Evolutionary conservation across 2,888 invertebrate species (phyloP), one percentile per base, ranked within the genome.

Genomic region (Amphipyra berbera): DNA sequence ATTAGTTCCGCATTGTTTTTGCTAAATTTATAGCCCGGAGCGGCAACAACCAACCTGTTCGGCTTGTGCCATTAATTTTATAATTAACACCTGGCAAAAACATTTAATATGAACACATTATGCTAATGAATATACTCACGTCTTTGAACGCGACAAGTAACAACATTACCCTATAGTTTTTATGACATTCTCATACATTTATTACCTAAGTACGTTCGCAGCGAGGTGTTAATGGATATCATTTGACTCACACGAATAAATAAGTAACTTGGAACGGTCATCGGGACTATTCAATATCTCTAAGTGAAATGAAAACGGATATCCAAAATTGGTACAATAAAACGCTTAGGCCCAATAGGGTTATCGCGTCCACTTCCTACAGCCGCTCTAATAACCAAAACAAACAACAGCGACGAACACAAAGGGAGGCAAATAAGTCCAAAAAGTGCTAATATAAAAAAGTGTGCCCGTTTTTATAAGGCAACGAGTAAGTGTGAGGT

Each of bases 381-480:
- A 90, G 90, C 81, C 89, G 86, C 88, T 83, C 90, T 92, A 93
- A 94, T 94, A 93, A 93, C 93, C 91, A 93, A 95, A 95, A 95
- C 94, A 95, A 95, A 94, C 94, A 94, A 89, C 87, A 80, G 85
- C 88, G 87, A 89, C 86, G 82, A 84, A 88, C 91, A 94, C 94
- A 94, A 94, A 93, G 87, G 88, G 86, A 90, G 88, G 88, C 89
- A 93, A 93, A 94, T 91, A 92, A 92, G 90, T 86, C 90, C 90
- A 92, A 94, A 94, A 94, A 94, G 93, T 90, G 90, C 90, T 89
- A 90, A 92, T 91, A 93, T 89, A 94, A 94, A 94, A 94, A 93
- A 94, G 90, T 90, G 92, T 91, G 91, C 86, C 90, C 89, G 93
- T 93, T 93, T 94, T 94, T 93, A 92, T 94, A 92, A 88, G 85